phyloP scores from a whole-genome alignment of 2,888 invertebrate species.

The Scaptomyza flava region DNA sequence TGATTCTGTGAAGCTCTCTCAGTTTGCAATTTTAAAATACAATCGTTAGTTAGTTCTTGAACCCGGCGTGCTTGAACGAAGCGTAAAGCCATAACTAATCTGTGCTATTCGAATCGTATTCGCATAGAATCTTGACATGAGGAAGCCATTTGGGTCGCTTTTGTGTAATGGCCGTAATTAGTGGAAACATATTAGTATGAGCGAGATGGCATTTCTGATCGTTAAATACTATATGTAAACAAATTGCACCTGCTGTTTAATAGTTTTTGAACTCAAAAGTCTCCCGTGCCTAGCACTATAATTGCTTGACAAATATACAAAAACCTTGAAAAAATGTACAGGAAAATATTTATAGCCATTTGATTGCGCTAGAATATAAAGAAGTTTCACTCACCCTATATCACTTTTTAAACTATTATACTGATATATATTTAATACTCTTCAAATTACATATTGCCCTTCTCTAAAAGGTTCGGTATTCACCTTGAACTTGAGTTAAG shows the following conservation, averaged over 20 bases:
- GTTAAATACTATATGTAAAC: conserved; percentile 30
- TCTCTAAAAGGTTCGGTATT: conserved; percentile 8
- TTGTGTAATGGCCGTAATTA: conserved; percentile 58
- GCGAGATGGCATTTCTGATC: conserved; percentile 29
- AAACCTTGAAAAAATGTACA: conserved; percentile 8
- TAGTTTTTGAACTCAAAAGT: neutral
- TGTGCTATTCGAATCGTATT: conserved; percentile 41
- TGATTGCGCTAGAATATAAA: neutral
- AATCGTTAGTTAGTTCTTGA: conserved; percentile 67
- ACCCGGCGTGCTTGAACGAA: conserved; percentile 51
- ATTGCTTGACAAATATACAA: conserved; percentile 1
- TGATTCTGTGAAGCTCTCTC: conserved; percentile 13
- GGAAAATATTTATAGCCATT: neutral
- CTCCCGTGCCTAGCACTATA: conserved; percentile 7
- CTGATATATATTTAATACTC: neutral
- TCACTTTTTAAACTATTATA: too few relatives aligned
- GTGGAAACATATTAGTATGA: conserved; percentile 36
- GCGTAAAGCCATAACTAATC: conserved; percentile 54
- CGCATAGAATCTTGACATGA: conserved; percentile 46
- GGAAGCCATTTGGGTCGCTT: conserved; percentile 54
- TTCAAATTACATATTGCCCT: conserved; percentile 2
- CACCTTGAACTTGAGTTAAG: conserved; percentile 65
- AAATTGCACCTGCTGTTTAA: conserved; percentile 1
- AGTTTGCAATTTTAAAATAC: conserved; percentile 33
- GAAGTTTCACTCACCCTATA: neutral